These are phyloP conservation scores for Grammomys dolichurus DNA, from an alignment of 2,113 vertebrate genomes.

Conservation along the genomic window DNA sequence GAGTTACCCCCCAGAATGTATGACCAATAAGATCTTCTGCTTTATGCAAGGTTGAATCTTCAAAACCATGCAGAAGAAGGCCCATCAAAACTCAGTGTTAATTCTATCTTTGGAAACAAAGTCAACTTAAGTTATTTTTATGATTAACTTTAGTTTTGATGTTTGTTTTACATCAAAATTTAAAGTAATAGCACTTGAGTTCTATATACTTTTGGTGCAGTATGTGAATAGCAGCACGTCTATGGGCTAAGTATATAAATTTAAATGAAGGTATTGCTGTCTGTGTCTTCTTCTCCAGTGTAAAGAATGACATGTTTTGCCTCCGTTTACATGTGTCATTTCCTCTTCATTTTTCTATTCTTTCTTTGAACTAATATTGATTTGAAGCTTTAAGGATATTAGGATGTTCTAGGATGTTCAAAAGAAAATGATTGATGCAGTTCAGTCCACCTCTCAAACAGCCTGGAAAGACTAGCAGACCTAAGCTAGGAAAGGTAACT, in stretches of 20 bases:
- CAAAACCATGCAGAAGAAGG: conserved; percentile 52
- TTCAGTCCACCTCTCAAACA: background rate
- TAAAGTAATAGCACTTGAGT: background rate
- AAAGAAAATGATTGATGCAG: background rate
- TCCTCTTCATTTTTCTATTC: background rate
- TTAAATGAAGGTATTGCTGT: background rate
- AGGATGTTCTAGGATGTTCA: background rate
- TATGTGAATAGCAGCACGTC: background rate
- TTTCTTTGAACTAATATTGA: background rate
- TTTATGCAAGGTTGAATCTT: conserved; percentile 45
- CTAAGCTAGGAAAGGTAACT: background rate
- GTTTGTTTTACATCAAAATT: background rate
- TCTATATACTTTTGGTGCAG: background rate
- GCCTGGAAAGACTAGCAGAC: background rate
- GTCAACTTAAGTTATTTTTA: background rate
- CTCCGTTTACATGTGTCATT: background rate
- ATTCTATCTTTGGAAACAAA: conserved; percentile 58
- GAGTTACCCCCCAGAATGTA: conserved; percentile 68
- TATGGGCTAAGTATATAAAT: background rate
- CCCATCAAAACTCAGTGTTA: conserved; percentile 41
- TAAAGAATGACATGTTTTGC: background rate
- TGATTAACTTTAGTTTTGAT: background rate
- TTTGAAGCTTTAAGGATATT: background rate
- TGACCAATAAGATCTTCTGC: conserved; percentile 47
- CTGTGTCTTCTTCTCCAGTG: background rate